Evolutionary conservation across 2,888 invertebrate genomes (phyloP).

Genomic region (Hedychridium roseum): DNA sequence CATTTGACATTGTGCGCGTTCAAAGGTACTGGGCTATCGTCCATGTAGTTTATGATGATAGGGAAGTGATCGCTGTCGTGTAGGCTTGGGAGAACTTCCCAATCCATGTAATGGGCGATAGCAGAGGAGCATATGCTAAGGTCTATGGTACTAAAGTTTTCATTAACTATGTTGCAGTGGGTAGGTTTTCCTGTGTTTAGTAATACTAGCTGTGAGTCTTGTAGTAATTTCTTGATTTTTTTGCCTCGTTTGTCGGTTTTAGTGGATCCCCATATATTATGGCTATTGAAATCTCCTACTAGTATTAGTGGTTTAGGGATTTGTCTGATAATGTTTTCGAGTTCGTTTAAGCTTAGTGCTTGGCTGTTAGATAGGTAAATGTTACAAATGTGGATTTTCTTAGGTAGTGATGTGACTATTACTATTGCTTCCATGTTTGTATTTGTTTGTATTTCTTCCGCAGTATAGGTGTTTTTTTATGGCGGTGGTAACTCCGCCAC

Average conservation of each 20-base stretch:
- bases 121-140: slow-evolving; percentile 7
- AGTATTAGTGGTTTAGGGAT: slow-evolving; percentile 35
- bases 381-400: slow-evolving; percentile 22
- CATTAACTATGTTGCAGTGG: slow-evolving; percentile 18
- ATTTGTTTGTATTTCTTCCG: slow-evolving; percentile 12
- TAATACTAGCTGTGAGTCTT: slow-evolving; percentile 16
- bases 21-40: background rate
- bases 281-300: slow-evolving; percentile 37
- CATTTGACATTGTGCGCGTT: slow-evolving; percentile 8
- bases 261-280: slow-evolving; percentile 30
- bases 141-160: slow-evolving; percentile 17
- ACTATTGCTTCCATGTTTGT: slow-evolving; percentile 25
- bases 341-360: slow-evolving; percentile 5
- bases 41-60: slow-evolving; percentile 9
- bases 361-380: slow-evolving; percentile 26
- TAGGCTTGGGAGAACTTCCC: slow-evolving; percentile 2
- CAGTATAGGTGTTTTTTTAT: slow-evolving; percentile 4
- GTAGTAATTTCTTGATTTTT: slow-evolving; percentile 20
- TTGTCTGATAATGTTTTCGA: slow-evolving; percentile 25
- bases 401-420: slow-evolving; percentile 7
- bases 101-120: slow-evolving; percentile 4
- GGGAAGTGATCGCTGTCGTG: slow-evolving; percentile 29
- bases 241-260: slow-evolving; percentile 25
- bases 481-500: slow-evolving; percentile 19
- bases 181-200: slow-evolving; percentile 20